Conservation (phyloP, 2,113 vertebrate genomes). For the Corythoichthys haematopterus region DNA sequence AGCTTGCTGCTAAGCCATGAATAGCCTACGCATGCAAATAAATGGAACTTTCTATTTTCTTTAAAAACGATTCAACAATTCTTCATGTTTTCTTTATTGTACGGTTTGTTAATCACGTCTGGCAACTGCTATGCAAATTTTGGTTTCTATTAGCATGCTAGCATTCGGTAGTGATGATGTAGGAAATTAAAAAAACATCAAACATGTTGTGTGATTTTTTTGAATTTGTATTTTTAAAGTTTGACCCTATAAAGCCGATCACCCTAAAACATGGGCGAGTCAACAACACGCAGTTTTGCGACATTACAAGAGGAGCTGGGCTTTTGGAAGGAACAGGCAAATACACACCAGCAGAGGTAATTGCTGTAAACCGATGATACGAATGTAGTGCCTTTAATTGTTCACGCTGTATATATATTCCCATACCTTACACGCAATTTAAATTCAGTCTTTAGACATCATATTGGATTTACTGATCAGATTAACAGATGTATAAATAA, state of each 20-base stretch:
- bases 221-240: not conserved
- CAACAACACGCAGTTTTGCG: constrained; percentile 68
- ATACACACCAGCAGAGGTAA: constrained; percentile 84
- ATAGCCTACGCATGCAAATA: not conserved
- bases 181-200: rapidly evolving
- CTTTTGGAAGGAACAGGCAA: constrained; percentile 87
- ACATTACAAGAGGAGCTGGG: constrained; percentile 81
- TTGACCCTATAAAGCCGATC: not conserved
- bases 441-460: not conserved
- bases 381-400: no score
- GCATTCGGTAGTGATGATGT: constrained; percentile 7
- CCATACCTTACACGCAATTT: not conserved
- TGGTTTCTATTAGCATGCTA: constrained; percentile 5
- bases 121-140: not conserved
- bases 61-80: not conserved
- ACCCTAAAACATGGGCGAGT: constrained; percentile 75
- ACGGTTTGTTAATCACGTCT: not conserved
- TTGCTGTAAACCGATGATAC: not conserved
- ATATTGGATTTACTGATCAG: not conserved
- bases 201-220: not conserved
- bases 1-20: not conserved
- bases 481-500: no score
- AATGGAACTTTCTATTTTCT: not conserved
- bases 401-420: not conserved
- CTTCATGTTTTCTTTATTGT: not conserved